Percentiles rank a stretch among this genome's conserved stretches.
phyloP scores from a whole-genome alignment of 2,113 vertebrate genomes.

The Muscicapa adusta region DNA sequence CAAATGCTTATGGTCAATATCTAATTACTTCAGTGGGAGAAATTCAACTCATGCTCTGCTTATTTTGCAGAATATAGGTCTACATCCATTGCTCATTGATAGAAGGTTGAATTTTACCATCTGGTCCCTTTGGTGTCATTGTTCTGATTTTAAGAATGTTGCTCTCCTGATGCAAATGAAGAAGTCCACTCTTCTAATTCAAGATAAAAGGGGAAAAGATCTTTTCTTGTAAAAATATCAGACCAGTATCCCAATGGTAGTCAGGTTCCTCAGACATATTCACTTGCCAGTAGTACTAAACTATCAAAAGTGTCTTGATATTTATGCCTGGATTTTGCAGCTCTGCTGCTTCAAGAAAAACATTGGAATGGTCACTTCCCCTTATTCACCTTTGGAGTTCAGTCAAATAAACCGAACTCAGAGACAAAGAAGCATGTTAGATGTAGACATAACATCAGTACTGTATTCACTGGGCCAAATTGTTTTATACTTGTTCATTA shows the following conservation, averaged over 20 bases:
- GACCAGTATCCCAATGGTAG: not conserved
- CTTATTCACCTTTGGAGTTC: not conserved
- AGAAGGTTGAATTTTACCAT: not conserved
- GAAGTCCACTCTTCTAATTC: not conserved
- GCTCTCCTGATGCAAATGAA: not conserved
- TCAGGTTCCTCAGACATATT: not conserved
- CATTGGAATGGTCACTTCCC: not conserved
- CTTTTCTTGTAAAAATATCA: not conserved
- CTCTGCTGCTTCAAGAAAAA: not conserved
- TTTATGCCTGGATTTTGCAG: not conserved
- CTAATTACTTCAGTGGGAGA: not conserved
- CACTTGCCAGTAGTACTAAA: not conserved
- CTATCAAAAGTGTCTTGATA: not conserved
- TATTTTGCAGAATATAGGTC: not conserved
- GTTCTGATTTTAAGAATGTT: not conserved
- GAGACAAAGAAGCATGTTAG: not conserved
- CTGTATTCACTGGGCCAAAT: not conserved
- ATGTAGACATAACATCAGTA: not conserved
- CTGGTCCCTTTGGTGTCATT: not conserved
- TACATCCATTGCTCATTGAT: not conserved
- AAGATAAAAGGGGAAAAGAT: not conserved
- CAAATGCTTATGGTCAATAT: not conserved
- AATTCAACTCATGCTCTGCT: not conserved
- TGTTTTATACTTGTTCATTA: not conserved
- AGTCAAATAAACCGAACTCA: not conserved